These are phyloP conservation scores for Chymomyza caudatula DNA, from an alignment of 2,888 invertebrate species.

Conservation along the genomic window DNA sequence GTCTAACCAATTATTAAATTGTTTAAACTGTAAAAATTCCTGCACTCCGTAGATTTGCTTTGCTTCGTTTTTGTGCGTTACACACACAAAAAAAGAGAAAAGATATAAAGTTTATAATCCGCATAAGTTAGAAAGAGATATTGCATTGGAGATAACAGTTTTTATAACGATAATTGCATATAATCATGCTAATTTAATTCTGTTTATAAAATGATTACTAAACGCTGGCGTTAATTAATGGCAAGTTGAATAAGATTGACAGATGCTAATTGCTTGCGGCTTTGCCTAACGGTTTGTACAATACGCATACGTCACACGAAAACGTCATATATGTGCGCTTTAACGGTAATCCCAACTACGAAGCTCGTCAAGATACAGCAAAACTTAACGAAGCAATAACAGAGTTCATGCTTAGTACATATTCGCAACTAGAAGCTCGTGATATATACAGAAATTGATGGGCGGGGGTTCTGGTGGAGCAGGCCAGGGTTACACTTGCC, in stretches of 20 bases:
- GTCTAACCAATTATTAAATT: slow-evolving; percentile 8
- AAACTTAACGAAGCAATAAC: too few relatives aligned
- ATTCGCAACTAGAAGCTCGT: too few relatives aligned
- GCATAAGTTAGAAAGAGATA: background rate
- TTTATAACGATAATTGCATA: slow-evolving; percentile 29
- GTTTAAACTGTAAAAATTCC: background rate
- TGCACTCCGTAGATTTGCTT: background rate
- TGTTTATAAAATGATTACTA: background rate
- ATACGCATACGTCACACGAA: background rate
- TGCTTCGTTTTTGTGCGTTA: background rate
- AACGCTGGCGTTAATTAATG: background rate
- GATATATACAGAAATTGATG: too few relatives aligned
- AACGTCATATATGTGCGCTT: too few relatives aligned
- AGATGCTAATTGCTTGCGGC: background rate
- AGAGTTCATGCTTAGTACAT: too few relatives aligned
- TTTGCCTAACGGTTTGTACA: background rate
- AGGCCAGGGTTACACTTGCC: too few relatives aligned
- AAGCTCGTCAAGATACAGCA: too few relatives aligned
- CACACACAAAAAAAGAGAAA: slow-evolving; percentile 10
- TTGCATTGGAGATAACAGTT: slow-evolving; percentile 2
- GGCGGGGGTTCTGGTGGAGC: too few relatives aligned
- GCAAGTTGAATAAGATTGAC: background rate
- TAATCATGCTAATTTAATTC: slow-evolving; percentile 33
- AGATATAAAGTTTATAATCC: slow-evolving; percentile 3
- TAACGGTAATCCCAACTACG: too few relatives aligned